phyloP scores from a whole-genome alignment of 2,888 invertebrate species.

The Pegoplata infirma region DNA sequence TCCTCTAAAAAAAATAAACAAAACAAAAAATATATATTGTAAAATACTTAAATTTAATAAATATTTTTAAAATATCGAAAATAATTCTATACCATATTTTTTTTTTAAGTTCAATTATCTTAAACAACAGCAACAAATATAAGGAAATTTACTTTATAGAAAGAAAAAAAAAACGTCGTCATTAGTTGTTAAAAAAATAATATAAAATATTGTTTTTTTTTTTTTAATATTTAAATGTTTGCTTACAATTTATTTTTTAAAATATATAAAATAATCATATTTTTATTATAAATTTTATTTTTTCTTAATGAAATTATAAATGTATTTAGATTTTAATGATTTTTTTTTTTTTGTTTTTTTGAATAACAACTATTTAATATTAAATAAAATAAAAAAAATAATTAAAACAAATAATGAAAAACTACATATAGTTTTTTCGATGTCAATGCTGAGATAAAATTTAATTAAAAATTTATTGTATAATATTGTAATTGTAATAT shows the following conservation, averaged over 20 bases:
- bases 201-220: constrained; percentile 17
- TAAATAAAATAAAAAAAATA: constrained; percentile 28
- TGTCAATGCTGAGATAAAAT: constrained; percentile 63
- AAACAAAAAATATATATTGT: constrained; percentile 40
- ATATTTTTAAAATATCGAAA: constrained; percentile 32
- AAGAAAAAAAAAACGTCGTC: constrained; percentile 44
- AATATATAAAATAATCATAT: constrained; percentile 47
- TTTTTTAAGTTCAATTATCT: constrained; percentile 52
- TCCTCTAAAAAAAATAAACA: constrained; percentile 35
- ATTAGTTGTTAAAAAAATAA: constrained; percentile 49
- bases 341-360: constrained; percentile 23
- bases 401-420: constrained; percentile 32
- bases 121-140: constrained; percentile 56
- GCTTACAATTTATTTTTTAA: constrained; percentile 58
- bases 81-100: constrained; percentile 47
- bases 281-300: constrained; percentile 51
- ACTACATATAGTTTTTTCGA: constrained; percentile 43
- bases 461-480: constrained; percentile 61
- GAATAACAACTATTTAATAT: constrained; percentile 22
- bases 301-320: constrained; percentile 56
- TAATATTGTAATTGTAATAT: constrained; percentile 70
- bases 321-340: constrained; percentile 41
- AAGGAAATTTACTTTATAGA: constrained; percentile 44
- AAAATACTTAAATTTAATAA: constrained; percentile 61
- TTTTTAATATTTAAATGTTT: constrained; percentile 55